Base-by-base conservation (phyloP, 2,888 invertebrate genomes). In the Philopedon plagiatum region DNA sequence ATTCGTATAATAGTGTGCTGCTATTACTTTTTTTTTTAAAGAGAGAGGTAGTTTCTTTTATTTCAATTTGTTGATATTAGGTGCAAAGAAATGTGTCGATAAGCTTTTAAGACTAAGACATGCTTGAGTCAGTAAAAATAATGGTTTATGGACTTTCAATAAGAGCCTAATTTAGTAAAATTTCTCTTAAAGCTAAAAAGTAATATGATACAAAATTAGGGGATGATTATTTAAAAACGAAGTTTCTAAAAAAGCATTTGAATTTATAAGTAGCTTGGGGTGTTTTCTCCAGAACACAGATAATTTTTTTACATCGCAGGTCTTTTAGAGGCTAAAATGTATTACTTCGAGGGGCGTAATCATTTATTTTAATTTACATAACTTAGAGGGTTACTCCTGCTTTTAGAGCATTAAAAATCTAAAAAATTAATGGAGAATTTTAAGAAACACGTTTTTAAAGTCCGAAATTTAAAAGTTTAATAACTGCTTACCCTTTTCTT, bases 251-350 rank as follows among this genome's bases (percentile, higher is more conserved):
- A 64, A 41, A 39, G 39, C 51, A 65, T 65, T 65, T 65, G 65
- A 65, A 65, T 65, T 65, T 65, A 57, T 57, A 65, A 65, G 32
- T 65, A 65, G 44, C 19, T 34, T 44, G 34, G 65, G 65, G 56
- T 56, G 41, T 41, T 65, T 65, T 54, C n/a, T 34, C 34, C 49
- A 49, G 49, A 49, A 49, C 29, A 54, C 29, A 29, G 51, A 51
- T 51, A 51, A 32, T 54, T 15, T 54, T 54, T 54, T 54, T 54
- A 54, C 51, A 15, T 29, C 51, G 26, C 51, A 18, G 18, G 51
- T 54, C 51, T 54, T 29, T 8, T 54, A 54, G 29, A 13, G 51
- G 51, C 51, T 54, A 54, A 54, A 54, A 54, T 54, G 32, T 54
- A 54, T 29, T 54, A 29, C 29, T 54, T 54, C 15, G 15, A 54